Percentiles rank a stretch among this genome's conserved stretches.
Evolutionary conservation across 2,888 invertebrate genomes (phyloP).

Genomic region (Leucania comma): DNA sequence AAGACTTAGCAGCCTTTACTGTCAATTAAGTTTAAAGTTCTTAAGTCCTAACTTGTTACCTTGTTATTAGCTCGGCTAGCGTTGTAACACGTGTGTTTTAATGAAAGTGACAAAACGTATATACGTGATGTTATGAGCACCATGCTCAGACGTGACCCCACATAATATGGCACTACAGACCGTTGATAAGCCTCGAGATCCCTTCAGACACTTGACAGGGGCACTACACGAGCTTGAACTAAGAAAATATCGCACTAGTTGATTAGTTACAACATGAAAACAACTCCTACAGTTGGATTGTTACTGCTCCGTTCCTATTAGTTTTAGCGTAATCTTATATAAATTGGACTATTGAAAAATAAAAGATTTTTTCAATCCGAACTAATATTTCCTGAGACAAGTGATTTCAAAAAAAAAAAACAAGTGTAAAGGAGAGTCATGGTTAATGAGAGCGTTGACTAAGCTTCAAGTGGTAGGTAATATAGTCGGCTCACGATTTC

Average conservation of each 20-base stretch:
- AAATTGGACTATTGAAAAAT: too few species aligned
- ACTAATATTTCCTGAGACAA: too few species aligned
- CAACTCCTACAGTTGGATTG: too few species aligned
- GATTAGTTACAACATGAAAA: neutral
- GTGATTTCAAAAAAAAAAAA: too few species aligned
- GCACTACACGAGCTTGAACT: neutral
- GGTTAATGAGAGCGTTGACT: too few species aligned
- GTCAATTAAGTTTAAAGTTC: neutral
- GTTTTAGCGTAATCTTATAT: too few species aligned
- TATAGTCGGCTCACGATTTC: too few species aligned
- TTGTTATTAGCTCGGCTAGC: constrained; percentile 4
- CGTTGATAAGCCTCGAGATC: constrained; percentile 53
- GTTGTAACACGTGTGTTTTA: constrained; percentile 40
- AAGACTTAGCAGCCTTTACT: too few species aligned
- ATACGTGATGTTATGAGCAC: constrained; percentile 11
- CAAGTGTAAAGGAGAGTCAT: too few species aligned
- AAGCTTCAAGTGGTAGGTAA: too few species aligned
- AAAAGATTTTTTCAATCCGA: too few species aligned
- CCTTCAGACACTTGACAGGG: constrained; percentile 23
- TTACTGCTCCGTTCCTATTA: too few species aligned
- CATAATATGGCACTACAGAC: constrained; percentile 50
- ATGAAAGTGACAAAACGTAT: constrained; percentile 49
- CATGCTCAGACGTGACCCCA: constrained; percentile 53
- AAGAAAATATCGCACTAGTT: neutral
- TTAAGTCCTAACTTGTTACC: neutral